Percentiles rank a stretch among this genome's conserved stretches.
phyloP scores from a whole-genome alignment of 2,113 vertebrate species.

The Talpa occidentalis region DNA sequence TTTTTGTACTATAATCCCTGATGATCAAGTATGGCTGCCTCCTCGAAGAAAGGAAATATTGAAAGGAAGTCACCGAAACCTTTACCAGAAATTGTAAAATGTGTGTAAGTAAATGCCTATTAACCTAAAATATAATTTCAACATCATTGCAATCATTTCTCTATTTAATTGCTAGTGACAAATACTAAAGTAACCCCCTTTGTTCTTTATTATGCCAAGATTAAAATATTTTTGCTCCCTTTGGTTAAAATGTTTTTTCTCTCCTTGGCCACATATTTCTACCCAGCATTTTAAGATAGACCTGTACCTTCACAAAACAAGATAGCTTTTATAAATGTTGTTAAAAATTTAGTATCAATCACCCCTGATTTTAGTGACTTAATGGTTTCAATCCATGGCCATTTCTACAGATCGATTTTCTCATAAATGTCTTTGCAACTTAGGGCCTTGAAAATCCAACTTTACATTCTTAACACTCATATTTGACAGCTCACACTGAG shows the following conservation, averaged over 20 bases:
- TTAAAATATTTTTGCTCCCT: neutral
- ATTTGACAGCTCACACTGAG: neutral
- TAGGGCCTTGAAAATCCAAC: neutral
- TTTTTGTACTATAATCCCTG: neutral
- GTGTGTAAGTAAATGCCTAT: neutral
- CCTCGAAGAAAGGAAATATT: neutral
- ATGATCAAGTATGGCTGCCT: neutral
- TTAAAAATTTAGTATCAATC: neutral
- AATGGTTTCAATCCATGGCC: neutral
- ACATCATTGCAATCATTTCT: neutral
- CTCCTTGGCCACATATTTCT: neutral
- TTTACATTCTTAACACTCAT: neutral
- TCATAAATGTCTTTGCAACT: neutral
- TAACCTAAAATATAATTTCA: neutral
- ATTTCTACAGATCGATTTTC: neutral
- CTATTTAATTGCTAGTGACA: neutral
- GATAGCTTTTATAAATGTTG: neutral
- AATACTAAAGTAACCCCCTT: neutral
- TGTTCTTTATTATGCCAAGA: neutral
- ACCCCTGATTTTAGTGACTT: neutral
- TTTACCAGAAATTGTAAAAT: constrained; percentile 17
- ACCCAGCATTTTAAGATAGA: constrained; percentile 29
- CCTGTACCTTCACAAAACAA: neutral
- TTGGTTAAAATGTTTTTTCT: neutral
- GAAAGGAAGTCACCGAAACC: neutral